These are phyloP conservation scores for Silurus glanis DNA, from an alignment of 2,113 vertebrate species.

Conservation along the genomic window DNA sequence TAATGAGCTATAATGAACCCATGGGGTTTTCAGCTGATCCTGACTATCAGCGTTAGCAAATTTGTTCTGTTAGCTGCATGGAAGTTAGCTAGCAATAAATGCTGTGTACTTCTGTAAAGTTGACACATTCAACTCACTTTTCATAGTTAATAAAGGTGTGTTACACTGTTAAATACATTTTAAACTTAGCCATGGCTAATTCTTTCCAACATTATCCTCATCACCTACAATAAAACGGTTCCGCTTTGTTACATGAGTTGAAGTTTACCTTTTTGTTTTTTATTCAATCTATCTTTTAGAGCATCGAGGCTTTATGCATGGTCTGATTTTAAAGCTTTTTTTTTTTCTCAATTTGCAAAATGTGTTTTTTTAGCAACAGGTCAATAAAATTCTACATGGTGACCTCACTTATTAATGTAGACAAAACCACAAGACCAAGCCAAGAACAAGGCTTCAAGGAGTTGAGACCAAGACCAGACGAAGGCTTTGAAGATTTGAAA, in stretches of 20 bases:
- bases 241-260: neutral
- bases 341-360: neutral
- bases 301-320: neutral
- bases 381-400: neutral
- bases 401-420: neutral
- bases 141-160: neutral
- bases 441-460: too few relatives aligned
- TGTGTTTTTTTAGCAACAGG: neutral
- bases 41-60: neutral
- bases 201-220: neutral
- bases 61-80: neutral
- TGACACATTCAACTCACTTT: neutral
- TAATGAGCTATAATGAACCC: neutral
- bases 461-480: too few relatives aligned
- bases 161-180: neutral
- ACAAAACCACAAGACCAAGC: too few relatives aligned
- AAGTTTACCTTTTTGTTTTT: neutral
- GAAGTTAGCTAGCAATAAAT: neutral
- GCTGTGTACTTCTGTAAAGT: neutral
- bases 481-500: too few relatives aligned
- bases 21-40: neutral
- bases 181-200: neutral
- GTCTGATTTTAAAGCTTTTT: neutral
- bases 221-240: neutral
- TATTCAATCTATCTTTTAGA: neutral